Evolutionary conservation across 1,140 invertebrate genomes (phyloP), one percentile per base, ranked within the genome.

Genomic region (Steinernema feltiae): DNA sequence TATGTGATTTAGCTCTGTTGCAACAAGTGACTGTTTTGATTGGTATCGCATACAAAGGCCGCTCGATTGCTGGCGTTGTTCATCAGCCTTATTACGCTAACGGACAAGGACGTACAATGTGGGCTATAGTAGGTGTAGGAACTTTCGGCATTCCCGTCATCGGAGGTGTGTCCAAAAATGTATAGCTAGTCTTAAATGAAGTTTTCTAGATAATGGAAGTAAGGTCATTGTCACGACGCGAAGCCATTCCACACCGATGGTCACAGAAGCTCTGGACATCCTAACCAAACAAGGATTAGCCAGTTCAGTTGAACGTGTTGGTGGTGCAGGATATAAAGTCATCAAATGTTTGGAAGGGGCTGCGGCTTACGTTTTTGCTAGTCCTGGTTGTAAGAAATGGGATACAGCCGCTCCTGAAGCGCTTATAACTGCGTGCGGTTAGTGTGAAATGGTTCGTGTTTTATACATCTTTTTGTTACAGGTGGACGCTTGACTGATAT

Each of bases 361-460:
- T 0, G 93, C 98, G 85, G 93, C 94, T 0, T 99, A 99, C 87
- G 92, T 99, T 0, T 98, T 95, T 88, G 94, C 96, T 1, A 96
- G 93, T 81, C 88, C 90, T 70, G 96, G 96, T 0, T 95, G 93
- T 84, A 98, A 98, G 88, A 94, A 95, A 87, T 99, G 97, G 97
- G 97, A 99, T 86, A 99, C 95, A 0, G 98, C 95, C 88, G 95
- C 93, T 12, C 95, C 95, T 0, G 95, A 99, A 88, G 97, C 95
- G 0, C 88, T 99, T 21, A 88, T 99, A 1, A 89, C 89, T 1
- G 81, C 82, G 0, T 71, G 82, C 21, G 83, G 81, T 85, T 53
- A 29, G 73, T 21, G 24, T 80, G 32, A 48, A 30, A 21, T 32
- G 32, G 29, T 35, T 81, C 1, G 31, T 17, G 15, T 72, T 24